Evolutionary conservation across 2,797 vertebrate species (phyloP).

Genomic region (Myotis findleyi): DNA sequence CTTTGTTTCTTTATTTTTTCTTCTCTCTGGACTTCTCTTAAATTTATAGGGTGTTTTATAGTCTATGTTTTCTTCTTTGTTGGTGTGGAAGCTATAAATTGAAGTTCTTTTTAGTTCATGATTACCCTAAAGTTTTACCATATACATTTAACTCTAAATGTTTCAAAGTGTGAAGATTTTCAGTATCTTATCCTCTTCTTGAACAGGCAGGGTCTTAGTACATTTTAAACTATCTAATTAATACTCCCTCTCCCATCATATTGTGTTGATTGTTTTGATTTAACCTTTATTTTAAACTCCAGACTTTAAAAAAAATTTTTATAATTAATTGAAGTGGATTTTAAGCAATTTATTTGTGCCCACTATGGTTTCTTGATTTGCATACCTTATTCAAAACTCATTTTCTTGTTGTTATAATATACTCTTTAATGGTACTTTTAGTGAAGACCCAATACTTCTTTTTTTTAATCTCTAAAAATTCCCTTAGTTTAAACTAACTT

Average conservation of each 20-base stretch:
- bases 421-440: neutral
- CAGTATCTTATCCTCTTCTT: neutral
- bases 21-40: neutral
- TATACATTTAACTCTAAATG: neutral
- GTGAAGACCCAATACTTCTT: neutral
- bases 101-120: neutral
- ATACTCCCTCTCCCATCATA: neutral
- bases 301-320: neutral
- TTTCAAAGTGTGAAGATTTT: slow-evolving; percentile 39
- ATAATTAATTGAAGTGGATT: slow-evolving; percentile 6
- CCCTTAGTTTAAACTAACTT: neutral
- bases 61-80: slow-evolving; percentile 5
- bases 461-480: neutral
- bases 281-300: slow-evolving; percentile 7
- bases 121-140: slow-evolving; percentile 28
- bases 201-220: neutral
- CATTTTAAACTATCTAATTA: slow-evolving; percentile 26
- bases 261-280: slow-evolving; percentile 19
- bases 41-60: neutral
- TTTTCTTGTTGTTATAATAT: slow-evolving; percentile 4
- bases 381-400: neutral
- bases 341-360: slow-evolving; percentile 36
- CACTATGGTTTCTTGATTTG: neutral
- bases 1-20: neutral
- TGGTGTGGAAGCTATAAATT: neutral